Base-by-base conservation (phyloP, 1,140 invertebrate genomes). In the Camponotus vicinus region DNA sequence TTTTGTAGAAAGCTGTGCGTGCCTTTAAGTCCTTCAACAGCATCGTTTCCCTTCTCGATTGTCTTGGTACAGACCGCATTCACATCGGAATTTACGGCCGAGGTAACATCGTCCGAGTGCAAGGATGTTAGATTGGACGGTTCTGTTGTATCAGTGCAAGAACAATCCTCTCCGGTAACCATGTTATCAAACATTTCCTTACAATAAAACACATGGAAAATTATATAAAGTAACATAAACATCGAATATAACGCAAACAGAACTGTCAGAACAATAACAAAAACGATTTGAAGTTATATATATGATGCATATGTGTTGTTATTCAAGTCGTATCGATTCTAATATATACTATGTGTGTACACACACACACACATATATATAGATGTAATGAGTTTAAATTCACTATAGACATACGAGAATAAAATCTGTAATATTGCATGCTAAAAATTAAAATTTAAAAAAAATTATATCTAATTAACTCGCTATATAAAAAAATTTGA, bases 81-180 rank as follows among this genome's bases (percentile, higher is more conserved):
- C 40, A 67, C 55, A 1, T 75, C 69, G 2, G 69, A 55, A 61
- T 73, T 83, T 55, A 45, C n/a, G 7, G 55, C 40, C 13, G 78
- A 70, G 4, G 34, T 64, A 49, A 34, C 49, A 15, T 85, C 83
- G 4, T 93, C 92, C 1, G 90, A 77, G 21, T 71, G 83, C 32
- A 92, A 84, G 8, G 92, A 93, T 5, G 91, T 90, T 75, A 90
- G 15, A 80, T 93, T 92, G 1, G 92, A 92, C 34, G 85, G 87
- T 67, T 93, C 92, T 6, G 93, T 89, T 3, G 88, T 87, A 55
- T 94, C 93, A 0, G 91, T 89, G 40, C 71, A 92, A 52, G 78
- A 87, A 63, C 69, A 89, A 59, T 92, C 89, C 21, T 91, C 90
- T 52, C 88, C 89, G 18, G 66, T 77, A 70, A 86, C 77, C 92